Percentiles rank a stretch among this genome's conserved stretches.
Conservation (phyloP, 2,797 vertebrate species). For the Acrossocheilus fasciatus region DNA sequence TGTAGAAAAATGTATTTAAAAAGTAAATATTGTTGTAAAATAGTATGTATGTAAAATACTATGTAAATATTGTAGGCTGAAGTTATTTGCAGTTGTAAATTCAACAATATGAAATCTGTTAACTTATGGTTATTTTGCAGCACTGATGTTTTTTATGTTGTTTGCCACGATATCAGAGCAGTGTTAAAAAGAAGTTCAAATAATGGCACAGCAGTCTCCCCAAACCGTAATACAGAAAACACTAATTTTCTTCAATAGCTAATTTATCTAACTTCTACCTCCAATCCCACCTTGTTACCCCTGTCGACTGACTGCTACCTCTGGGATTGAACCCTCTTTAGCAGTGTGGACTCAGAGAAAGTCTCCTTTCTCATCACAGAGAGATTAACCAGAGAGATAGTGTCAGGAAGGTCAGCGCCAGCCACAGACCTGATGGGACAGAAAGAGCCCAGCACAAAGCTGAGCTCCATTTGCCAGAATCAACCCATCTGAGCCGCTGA, state of each 20-base stretch:
- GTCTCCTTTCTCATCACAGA: slow-evolving; percentile 32
- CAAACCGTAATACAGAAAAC: background rate
- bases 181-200: slow-evolving; percentile 3
- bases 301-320: background rate
- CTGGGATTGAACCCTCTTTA: slow-evolving; percentile 43
- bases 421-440: slow-evolving; percentile 28
- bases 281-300: slow-evolving; percentile 29
- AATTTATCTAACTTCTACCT: slow-evolving; percentile 32
- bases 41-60: background rate
- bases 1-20: too few relatives aligned
- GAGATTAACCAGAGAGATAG: slow-evolving; percentile 46
- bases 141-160: background rate
- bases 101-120: background rate
- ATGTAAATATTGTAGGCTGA: background rate
- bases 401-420: slow-evolving; percentile 37
- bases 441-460: slow-evolving; percentile 27
- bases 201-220: background rate
- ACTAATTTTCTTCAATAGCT: background rate
- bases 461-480: slow-evolving; percentile 19
- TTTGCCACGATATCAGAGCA: background rate
- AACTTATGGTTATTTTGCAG: background rate
- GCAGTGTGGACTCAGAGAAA: slow-evolving; percentile 36
- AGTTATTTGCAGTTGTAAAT: background rate
- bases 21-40: background rate
- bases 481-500: slow-evolving; percentile 14